Base-by-base conservation (phyloP, 2,797 vertebrate species). In the Peromyscus nudipes region DNA sequence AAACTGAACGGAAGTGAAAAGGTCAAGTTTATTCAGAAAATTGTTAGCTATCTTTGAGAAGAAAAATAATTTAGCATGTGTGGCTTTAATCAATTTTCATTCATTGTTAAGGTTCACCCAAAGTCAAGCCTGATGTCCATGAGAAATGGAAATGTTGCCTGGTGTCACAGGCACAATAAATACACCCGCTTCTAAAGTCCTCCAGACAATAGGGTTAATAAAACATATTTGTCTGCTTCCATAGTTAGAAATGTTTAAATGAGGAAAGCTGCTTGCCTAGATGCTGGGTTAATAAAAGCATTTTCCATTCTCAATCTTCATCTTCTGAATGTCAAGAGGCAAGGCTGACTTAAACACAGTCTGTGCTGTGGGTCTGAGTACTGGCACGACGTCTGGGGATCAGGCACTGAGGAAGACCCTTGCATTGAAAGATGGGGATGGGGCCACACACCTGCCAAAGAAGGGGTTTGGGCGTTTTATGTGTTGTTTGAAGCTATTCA, bases 61-160 rank as follows among this genome's bases (percentile, higher is more conserved):
- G 71, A 96, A 96, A 94, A 95, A 94, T 91, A 96, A 95, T 96
- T 97, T 76, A 86, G 62, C 77, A 52, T 85, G 76, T 93, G 37
- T 87, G 91, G 94, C 95, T 97, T 97, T 98, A 98, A 96, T 97
- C 97, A 98, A 95, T 96, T 97, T 97, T 95, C 75, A 92, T 96
- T 97, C 52, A 65, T 97, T 96, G 96, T 95, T 97, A 90, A 98
- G 96, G 92, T 97, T 96, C 96, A 96, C 64, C 85, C 19, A 89
- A 96, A 97, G 92, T 97, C 96, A 95, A 97, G 55, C 62, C 87
- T 89, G n/a, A 82, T 94, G 57, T 86, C 91, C 55, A 11, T 89
- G 71, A 95, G 95, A 94, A 89, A 96, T 96, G 77, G 80, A 96
- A 96, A 81, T 92, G 76, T 71, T 92, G 94, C 80, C 75, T 92